Conservation (phyloP, 2,888 invertebrate genomes). For the Gymnosoma rotundatum region DNA sequence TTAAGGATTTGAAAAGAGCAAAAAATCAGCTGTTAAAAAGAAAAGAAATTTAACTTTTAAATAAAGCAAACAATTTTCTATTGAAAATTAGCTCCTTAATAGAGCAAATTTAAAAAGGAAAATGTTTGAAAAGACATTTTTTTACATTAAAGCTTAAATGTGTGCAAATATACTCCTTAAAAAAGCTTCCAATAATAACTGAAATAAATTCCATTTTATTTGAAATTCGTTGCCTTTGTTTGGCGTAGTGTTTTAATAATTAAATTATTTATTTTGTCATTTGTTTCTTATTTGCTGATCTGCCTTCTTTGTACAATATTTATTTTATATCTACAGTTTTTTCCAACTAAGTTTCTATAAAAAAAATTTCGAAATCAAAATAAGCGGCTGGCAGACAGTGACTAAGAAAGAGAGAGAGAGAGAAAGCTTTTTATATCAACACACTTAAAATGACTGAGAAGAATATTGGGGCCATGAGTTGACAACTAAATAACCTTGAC, state of each 20-base stretch:
- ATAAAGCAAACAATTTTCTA: too few relatives aligned
- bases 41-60: too few relatives aligned
- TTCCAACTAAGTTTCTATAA: background rate
- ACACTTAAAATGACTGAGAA: conserved; percentile 5
- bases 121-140: too few relatives aligned
- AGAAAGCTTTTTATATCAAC: conserved; percentile 1
- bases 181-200: too few relatives aligned
- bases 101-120: too few relatives aligned
- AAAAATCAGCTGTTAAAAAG: background rate
- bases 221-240: background rate
- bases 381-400: background rate
- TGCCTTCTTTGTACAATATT: conserved; percentile 34
- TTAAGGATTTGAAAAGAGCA: too few relatives aligned
- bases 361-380: background rate
- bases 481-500: conserved; percentile 64
- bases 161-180: too few relatives aligned
- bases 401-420: background rate
- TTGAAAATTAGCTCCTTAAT: too few relatives aligned
- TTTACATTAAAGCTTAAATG: too few relatives aligned
- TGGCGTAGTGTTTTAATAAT: too few relatives aligned
- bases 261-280: conserved; percentile 11
- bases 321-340: background rate
- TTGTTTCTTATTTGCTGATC: conserved; percentile 56
- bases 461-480: conserved; percentile 26
- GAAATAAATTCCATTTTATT: too few relatives aligned